phyloP scores from a whole-genome alignment of 2,888 invertebrate genomes.

The Clunio marinus region DNA sequence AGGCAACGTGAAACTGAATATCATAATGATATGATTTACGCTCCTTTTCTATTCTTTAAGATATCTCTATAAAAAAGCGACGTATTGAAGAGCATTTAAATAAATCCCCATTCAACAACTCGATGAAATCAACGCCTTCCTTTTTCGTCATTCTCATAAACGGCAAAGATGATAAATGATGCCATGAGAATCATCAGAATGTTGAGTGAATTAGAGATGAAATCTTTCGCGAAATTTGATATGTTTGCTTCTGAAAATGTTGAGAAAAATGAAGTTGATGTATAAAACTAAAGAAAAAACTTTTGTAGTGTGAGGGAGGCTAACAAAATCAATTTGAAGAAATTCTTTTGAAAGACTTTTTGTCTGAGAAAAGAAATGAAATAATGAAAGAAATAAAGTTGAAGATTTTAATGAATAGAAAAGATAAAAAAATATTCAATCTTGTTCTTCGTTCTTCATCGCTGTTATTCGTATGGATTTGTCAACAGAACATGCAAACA shows the following conservation, averaged over 20 bases:
- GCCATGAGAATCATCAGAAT: not conserved
- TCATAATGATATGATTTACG: conserved; percentile 18
- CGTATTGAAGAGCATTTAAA: not conserved
- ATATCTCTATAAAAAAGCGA: too few relatives aligned
- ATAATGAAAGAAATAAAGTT: not conserved
- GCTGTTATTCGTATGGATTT: not conserved
- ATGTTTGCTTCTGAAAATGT: not conserved
- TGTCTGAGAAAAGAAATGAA: not conserved
- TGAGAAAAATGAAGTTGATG: not conserved
- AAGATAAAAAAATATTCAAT: not conserved
- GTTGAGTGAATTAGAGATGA: not conserved
- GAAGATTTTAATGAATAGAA: not conserved
- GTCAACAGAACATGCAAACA: not conserved
- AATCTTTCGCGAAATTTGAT: conserved; percentile 1
- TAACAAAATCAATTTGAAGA: not conserved
- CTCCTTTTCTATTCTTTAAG: too few relatives aligned
- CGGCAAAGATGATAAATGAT: not conserved
- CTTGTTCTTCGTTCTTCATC: not conserved
- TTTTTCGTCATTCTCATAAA: not conserved
- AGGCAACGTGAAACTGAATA: conserved; percentile 17
- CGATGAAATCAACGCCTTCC: conserved; percentile 5
- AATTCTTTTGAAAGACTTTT: not conserved
- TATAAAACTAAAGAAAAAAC: not conserved
- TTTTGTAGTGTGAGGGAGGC: not conserved
- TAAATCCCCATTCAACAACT: not conserved